Base-by-base conservation (phyloP, 2,113 vertebrate species). In the Zootoca vivipara region DNA sequence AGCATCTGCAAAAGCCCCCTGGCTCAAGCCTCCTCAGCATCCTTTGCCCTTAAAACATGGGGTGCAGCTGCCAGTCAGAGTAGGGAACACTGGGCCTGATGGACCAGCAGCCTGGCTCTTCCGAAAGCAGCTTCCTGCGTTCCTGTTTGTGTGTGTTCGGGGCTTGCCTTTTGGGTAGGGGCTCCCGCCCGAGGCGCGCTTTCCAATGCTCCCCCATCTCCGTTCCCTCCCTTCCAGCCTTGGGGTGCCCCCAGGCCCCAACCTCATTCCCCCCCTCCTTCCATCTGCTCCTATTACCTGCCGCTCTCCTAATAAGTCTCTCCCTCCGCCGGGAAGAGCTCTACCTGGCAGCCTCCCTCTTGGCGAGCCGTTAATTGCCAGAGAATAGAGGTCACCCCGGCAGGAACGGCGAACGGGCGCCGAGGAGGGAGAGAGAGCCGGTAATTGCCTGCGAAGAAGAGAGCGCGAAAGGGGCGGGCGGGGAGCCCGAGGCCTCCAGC, bases 281-380 rank as follows among this genome's bases (percentile, higher is more conserved):
- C 72, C 1, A 33, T 30, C 33, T 72, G 82, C 74, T 10, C 38
- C 0, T 24, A 7, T 46, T 52, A 24, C 62, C 83, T 12, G 73
- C 72, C 0, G 40, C 20, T 35, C 12, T 40, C 46, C 46, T 52
- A 52, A 52, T 22, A 3, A 64, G 75, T 73, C 58, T 42, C 52
- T 0, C 67, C 70, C 0, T 3, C 33, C 0, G 0, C 35, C 0
- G 5, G 33, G 69, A 33, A 0, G 62, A 52, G 46, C 46, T 85
- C 26, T 35, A 64, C 56, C 58, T 35, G 78, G 28, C 30, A 56
- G 16, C 30, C 16, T 83, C 56, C 28, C 90, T 46, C 69, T 86
- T 9, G 67, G 90, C n/a, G 26, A 7, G 56, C 85, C 15, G 46
- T 86, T 90, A 91, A 93, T 94, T 93, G 75, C 77, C 35, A 0